These are phyloP conservation scores for Hypotaenidia philippensis DNA, from an alignment of 2,797 vertebrate species.

Conservation along the genomic window DNA sequence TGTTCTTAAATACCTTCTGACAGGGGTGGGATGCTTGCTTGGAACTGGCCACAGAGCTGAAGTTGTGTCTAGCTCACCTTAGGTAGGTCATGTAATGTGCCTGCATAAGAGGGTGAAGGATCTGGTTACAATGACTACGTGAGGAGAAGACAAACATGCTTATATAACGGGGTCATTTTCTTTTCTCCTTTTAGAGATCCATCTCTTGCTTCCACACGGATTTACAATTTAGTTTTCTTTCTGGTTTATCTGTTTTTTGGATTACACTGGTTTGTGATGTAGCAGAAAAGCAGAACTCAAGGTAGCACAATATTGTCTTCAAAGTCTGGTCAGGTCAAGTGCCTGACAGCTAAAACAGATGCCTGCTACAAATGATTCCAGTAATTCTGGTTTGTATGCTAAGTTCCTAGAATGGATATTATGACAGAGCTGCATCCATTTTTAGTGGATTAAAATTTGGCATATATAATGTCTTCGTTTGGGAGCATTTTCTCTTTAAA, in stretches of 20 bases:
- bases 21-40: not conserved
- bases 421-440: not conserved
- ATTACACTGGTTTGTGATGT: conserved; percentile 28
- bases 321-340: conserved; percentile 8
- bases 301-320: conserved; percentile 46
- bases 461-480: not conserved
- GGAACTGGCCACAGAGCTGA: not conserved
- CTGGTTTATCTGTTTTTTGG: conserved; percentile 50
- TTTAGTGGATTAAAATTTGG: not conserved
- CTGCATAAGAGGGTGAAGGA: not conserved
- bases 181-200: conserved; percentile 20
- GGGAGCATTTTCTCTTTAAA: not conserved
- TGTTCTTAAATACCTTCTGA: not conserved
- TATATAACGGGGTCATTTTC: conserved; percentile 19
- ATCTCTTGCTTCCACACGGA: conserved; percentile 33
- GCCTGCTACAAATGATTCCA: conserved; percentile 38
- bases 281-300: conserved; percentile 48
- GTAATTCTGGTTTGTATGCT: not conserved
- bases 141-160: not conserved
- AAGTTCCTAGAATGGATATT: conserved; percentile 16
- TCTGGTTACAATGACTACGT: not conserved
- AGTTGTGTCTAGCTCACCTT: not conserved
- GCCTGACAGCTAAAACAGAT: conserved; percentile 49
- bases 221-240: conserved; percentile 50
- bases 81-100: not conserved